Percentiles rank a stretch among this genome's conserved stretches.
These are phyloP conservation scores for Unio delphinus DNA, from an alignment of 2,888 invertebrate genomes.

Conservation along the genomic window DNA sequence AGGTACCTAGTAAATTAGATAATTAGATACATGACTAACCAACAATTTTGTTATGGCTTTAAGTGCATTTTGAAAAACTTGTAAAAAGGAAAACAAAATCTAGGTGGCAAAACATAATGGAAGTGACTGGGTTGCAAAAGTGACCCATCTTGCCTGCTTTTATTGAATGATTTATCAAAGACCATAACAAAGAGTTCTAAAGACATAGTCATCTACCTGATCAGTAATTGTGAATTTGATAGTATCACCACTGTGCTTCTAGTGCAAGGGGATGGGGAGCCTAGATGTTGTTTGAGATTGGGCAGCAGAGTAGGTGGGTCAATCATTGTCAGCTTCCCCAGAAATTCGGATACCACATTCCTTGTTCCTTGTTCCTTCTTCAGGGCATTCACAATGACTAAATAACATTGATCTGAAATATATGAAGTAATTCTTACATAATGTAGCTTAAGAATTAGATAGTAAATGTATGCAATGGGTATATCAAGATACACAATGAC, in stretches of 20 bases:
- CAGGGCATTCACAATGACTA: conserved; percentile 94
- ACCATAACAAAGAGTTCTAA: background rate
- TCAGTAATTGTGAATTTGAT: conserved; percentile 99
- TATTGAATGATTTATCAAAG: too few relatives aligned
- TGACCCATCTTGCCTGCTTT: too few relatives aligned
- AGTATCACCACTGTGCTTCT: conserved; percentile 96
- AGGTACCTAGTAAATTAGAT: too few relatives aligned
- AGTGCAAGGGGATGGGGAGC: conserved; percentile 74
- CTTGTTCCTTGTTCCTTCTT: conserved; percentile 97
- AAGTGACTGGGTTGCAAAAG: too few relatives aligned
- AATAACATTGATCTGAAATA: conserved; percentile 81
- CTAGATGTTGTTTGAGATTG: conserved; percentile 76
- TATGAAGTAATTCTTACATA: background rate
- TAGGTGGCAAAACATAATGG: too few relatives aligned
- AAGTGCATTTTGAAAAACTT: too few relatives aligned
- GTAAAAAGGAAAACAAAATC: too few relatives aligned
- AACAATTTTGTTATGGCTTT: too few relatives aligned
- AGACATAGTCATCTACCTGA: conserved; percentile 76
- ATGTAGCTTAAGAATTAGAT: too few relatives aligned
- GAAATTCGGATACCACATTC: conserved; percentile 98
- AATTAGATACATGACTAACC: too few relatives aligned
- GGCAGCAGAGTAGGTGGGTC: conserved; percentile 91
- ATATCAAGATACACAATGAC: too few relatives aligned
- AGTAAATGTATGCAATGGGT: too few relatives aligned
- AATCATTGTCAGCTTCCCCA: conserved; percentile 94